These are phyloP conservation scores for Ifrita kowaldi DNA, from an alignment of 2,113 vertebrate genomes.

Conservation along the genomic window DNA sequence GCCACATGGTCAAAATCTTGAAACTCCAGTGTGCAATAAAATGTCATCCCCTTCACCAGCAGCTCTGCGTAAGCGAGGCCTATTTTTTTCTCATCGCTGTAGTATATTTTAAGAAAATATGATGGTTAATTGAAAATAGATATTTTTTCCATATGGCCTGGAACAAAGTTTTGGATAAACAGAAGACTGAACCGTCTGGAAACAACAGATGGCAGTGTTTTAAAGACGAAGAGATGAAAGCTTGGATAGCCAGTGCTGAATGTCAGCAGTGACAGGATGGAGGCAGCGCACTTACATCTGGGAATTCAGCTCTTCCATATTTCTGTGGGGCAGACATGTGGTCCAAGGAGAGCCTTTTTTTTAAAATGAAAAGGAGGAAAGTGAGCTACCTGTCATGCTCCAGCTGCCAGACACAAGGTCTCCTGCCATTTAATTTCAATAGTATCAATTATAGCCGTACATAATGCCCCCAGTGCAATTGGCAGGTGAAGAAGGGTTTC, in stretches of 20 bases:
- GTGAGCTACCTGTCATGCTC: background rate
- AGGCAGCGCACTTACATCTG: background rate
- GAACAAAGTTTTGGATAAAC: conserved; percentile 45
- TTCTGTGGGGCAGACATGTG: background rate
- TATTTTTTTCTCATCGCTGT: conserved; percentile 2
- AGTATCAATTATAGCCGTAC: background rate
- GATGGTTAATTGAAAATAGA: conserved; percentile 51
- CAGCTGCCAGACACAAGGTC: background rate
- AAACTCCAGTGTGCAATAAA: background rate
- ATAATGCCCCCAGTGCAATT: background rate
- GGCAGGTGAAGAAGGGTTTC: background rate
- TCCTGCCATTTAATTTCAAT: background rate
- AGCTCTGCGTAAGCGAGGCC: background rate
- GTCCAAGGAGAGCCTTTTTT: background rate
- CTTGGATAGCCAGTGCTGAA: background rate
- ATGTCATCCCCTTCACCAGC: background rate
- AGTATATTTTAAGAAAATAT: conserved; percentile 48
- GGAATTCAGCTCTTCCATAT: background rate
- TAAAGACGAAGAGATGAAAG: conserved; percentile 45
- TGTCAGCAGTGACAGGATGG: background rate
- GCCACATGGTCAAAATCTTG: background rate
- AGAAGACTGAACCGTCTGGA: conserved; percentile 38
- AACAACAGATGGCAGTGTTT: conserved; percentile 68
- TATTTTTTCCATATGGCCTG: conserved; percentile 53
- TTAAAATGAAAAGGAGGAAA: background rate